Evolutionary conservation across 1,140 invertebrate species (phyloP).

Genomic region (fruit fly (Drosophila melanogaster)): DNA sequence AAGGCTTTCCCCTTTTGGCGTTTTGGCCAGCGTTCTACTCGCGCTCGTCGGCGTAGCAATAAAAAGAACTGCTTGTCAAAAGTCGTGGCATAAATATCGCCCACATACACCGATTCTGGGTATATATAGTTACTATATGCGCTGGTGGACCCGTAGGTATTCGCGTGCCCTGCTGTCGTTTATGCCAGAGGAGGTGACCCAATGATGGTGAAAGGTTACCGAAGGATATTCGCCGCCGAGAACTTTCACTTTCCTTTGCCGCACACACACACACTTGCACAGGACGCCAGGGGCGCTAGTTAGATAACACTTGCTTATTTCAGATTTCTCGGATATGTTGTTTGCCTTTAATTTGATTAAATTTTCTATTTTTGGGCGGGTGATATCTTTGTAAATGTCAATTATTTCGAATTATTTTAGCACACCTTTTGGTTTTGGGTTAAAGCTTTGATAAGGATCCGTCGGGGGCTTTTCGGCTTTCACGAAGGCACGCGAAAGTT

Average conservation of each 20-base stretch:
- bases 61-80: conserved; percentile 63
- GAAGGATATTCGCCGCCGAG: conserved; percentile 44
- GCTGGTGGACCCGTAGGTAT: conserved; percentile 15
- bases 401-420: conserved; percentile 8
- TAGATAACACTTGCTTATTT: conserved; percentile 63
- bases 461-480: conserved; percentile 33
- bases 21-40: conserved; percentile 28
- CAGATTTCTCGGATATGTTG: conserved; percentile 29
- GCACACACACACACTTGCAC: conserved; percentile 15
- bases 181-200: conserved; percentile 45
- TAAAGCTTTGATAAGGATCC: conserved; percentile 37
- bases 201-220: conserved; percentile 31
- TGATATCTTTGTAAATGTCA: neutral
- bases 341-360: conserved; percentile 14
- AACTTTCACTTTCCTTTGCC: conserved; percentile 66
- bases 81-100: conserved; percentile 68
- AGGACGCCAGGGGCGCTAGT: conserved; percentile 47
- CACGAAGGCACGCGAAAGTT: conserved; percentile 20
- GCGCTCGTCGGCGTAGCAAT: conserved; percentile 37
- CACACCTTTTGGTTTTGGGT: conserved; percentile 27
- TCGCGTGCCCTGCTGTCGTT: conserved; percentile 61
- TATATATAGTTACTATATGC: conserved; percentile 45
- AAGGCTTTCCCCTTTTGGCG: conserved; percentile 43
- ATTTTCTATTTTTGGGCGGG: neutral
- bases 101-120: conserved; percentile 42